Percentiles rank a stretch among this genome's conserved stretches.
These are phyloP conservation scores for Tetragonula clypearis DNA, from an alignment of 1,140 invertebrate genomes.

Conservation along the genomic window DNA sequence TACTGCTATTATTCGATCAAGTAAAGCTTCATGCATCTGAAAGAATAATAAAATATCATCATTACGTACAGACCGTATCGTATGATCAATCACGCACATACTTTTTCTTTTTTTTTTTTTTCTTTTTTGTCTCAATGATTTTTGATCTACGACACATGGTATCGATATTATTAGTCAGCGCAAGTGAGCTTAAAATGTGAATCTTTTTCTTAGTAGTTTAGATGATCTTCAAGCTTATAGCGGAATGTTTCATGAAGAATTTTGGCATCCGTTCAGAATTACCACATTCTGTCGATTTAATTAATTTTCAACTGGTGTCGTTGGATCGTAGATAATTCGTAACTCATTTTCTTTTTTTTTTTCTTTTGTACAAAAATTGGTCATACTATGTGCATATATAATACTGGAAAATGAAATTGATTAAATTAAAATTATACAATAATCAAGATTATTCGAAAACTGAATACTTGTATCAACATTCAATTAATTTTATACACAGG, in stretches of 20 bases:
- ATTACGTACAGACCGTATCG: conserved; percentile 58
- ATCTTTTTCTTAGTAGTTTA: conserved; percentile 1
- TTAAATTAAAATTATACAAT: neutral
- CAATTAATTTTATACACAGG: neutral
- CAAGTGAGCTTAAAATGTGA: neutral
- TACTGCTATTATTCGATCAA: conserved; percentile 75
- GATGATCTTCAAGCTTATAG: conserved; percentile 23
- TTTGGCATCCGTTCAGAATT: conserved; percentile 31
- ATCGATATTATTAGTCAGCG: neutral
- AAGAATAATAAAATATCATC: conserved; percentile 77
- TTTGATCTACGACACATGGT: neutral
- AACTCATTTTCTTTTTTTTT: too few species aligned
- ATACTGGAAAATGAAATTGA: neutral
- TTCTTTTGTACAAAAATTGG: neutral
- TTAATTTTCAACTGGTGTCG: neutral
- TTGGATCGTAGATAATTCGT: neutral
- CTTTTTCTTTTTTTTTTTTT: neutral
- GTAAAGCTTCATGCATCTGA: conserved; percentile 81
- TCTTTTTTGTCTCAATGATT: neutral
- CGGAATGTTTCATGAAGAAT: conserved; percentile 9
- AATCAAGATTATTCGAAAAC: neutral
- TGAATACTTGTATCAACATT: neutral
- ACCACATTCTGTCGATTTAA: conserved; percentile 6
- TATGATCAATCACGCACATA: conserved; percentile 11
- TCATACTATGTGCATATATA: neutral